Conservation (phyloP, 2,888 invertebrate genomes). For the Diachrysia chrysitis region DNA sequence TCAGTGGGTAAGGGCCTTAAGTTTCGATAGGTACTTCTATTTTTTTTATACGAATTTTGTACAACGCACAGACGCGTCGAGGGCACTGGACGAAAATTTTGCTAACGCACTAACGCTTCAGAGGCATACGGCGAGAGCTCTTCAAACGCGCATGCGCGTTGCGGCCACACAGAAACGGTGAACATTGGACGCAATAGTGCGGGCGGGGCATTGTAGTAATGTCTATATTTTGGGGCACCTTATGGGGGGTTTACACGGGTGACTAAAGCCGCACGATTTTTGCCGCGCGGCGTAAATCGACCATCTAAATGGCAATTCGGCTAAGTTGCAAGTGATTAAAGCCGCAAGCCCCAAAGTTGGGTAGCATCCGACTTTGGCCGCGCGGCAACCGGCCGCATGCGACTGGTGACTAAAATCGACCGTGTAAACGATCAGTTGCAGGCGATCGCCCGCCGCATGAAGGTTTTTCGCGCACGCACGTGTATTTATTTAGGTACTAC, state of each 20-base stretch:
- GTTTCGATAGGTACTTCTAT: no score
- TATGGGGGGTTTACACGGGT: slow-evolving; percentile 61
- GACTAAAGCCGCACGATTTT: slow-evolving; percentile 66
- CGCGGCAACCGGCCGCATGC: slow-evolving; percentile 66
- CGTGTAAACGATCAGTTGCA: slow-evolving; percentile 50
- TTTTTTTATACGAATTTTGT: no score
- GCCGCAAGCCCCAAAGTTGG: slow-evolving; percentile 68
- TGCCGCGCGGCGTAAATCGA: slow-evolving; percentile 60
- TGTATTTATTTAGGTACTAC: slow-evolving; percentile 54
- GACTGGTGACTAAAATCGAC: slow-evolving; percentile 59
- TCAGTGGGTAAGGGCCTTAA: no score
- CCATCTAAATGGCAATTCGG: slow-evolving; percentile 65
- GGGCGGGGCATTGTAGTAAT: no score
- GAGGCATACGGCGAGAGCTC: no score
- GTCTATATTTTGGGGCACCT: no score
- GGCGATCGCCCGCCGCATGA: slow-evolving; percentile 30
- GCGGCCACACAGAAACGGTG: no score
- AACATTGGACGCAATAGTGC: no score
- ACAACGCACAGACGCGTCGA: no score
- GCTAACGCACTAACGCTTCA: no score
- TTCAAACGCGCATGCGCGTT: no score
- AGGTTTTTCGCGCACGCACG: slow-evolving; percentile 53
- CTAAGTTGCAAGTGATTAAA: slow-evolving; percentile 65
- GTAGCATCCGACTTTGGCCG: slow-evolving; percentile 67
- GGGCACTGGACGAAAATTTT: no score